Percentiles rank a stretch among this genome's conserved stretches.
Evolutionary conservation across 2,797 vertebrate species (phyloP).

Genomic region (Catostomus latipinnis): DNA sequence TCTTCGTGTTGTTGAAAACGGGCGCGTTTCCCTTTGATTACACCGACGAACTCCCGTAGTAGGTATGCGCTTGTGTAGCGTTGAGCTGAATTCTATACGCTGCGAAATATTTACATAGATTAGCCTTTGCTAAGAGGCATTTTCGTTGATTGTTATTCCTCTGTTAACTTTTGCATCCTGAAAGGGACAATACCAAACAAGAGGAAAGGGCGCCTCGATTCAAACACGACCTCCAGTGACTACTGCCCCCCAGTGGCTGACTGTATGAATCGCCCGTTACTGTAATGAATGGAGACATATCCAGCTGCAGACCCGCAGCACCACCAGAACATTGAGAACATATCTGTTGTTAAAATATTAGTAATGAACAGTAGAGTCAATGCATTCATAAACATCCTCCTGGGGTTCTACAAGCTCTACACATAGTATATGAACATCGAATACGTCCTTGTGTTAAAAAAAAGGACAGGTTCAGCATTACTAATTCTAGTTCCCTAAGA

Average conservation of each 20-base stretch:
- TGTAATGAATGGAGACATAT: too few species aligned
- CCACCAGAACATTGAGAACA: too few species aligned
- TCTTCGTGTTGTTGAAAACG: slow-evolving; percentile 1
- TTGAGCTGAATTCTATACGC: background rate
- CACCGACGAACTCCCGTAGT: background rate
- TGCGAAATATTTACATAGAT: background rate
- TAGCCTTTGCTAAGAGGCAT: too few species aligned
- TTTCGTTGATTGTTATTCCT: slow-evolving; percentile 19
- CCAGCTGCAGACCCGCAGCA: too few species aligned
- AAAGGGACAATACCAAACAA: background rate
- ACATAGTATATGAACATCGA: too few species aligned
- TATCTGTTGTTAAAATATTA: background rate
- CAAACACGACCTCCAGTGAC: background rate
- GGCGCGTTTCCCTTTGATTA: background rate
- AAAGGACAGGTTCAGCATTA: too few species aligned
- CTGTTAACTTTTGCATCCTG: slow-evolving; percentile 42
- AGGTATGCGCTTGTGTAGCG: too few species aligned
- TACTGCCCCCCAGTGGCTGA: slow-evolving; percentile 27
- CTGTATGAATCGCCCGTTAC: background rate
- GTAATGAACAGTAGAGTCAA: too few species aligned
- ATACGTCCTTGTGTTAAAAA: too few species aligned
- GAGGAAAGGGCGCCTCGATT: slow-evolving; percentile 26
- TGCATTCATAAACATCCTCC: too few species aligned
- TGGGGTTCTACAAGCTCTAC: too few species aligned
- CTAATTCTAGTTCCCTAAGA: too few species aligned